Percentiles rank a stretch among this genome's conserved stretches.
phyloP scores from a whole-genome alignment of 2,797 vertebrate genomes.

The Sebastes baramenuke region DNA sequence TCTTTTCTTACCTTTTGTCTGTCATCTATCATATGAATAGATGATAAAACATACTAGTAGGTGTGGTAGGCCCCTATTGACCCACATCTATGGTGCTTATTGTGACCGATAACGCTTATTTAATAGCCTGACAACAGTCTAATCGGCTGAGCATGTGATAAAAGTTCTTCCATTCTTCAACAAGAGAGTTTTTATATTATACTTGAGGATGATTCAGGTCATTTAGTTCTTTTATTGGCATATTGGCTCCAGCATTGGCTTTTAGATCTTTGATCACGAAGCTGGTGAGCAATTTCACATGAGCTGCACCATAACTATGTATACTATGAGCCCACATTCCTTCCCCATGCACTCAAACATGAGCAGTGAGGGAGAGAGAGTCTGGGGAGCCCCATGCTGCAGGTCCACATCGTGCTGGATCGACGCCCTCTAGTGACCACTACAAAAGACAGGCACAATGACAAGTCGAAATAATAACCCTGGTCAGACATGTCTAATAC shows the following conservation, averaged over 20 bases:
- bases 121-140: too few species aligned
- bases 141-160: neutral
- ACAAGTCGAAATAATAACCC: constrained; percentile 1
- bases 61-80: too few species aligned
- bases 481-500: neutral
- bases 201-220: constrained; percentile 5
- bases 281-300: constrained; percentile 48
- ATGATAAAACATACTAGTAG: too few species aligned
- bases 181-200: neutral
- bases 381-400: constrained; percentile 50
- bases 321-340: constrained; percentile 47
- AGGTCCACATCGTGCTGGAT: constrained; percentile 70
- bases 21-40: too few species aligned
- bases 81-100: too few species aligned
- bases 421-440: constrained; percentile 81
- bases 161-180: neutral
- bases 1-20: too few species aligned
- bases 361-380: constrained; percentile 33
- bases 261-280: constrained; percentile 28
- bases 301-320: constrained; percentile 42
- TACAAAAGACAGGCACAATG: constrained; percentile 56
- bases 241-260: neutral
- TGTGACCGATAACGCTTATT: rapidly evolving
- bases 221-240: neutral
- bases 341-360: constrained; percentile 64